These are phyloP conservation scores for Aplodontia rufa DNA, from an alignment of 2,113 vertebrate species.

Conservation along the genomic window DNA sequence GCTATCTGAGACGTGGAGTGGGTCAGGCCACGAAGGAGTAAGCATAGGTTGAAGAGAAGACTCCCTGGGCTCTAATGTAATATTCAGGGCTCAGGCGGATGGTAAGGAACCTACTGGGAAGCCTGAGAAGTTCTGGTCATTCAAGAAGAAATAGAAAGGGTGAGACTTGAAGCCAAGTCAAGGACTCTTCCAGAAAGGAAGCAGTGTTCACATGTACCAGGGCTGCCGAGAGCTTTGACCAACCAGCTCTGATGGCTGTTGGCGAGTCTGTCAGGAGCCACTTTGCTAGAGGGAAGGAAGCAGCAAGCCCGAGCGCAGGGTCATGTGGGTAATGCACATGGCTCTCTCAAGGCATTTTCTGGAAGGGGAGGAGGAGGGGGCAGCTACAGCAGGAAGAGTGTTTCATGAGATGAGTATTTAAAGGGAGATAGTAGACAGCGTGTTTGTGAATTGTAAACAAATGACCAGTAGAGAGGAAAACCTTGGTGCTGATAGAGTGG, in stretches of 20 bases:
- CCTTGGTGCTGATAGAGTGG: background rate
- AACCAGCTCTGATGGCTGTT: rapidly evolving
- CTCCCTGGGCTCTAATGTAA: background rate
- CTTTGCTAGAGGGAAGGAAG: background rate
- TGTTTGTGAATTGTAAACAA: background rate
- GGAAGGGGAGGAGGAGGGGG: background rate
- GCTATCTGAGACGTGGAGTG: background rate
- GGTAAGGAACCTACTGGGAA: background rate
- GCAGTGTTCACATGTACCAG: rapidly evolving
- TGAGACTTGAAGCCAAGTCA: background rate
- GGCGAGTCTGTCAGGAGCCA: background rate
- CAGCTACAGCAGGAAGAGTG: background rate
- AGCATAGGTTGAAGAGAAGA: background rate
- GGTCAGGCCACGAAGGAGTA: background rate
- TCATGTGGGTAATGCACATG: background rate
- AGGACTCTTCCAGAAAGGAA: background rate
- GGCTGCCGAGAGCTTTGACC: rapidly evolving
- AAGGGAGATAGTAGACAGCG: background rate
- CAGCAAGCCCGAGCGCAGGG: background rate
- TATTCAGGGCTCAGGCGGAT: background rate
- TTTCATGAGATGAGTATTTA: background rate
- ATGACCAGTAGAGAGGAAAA: background rate
- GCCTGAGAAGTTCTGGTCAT: background rate
- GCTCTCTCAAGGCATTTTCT: background rate
- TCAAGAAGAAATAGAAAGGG: background rate